Base-by-base conservation (phyloP, 2,797 vertebrate species). In the Lemur catta region DNA sequence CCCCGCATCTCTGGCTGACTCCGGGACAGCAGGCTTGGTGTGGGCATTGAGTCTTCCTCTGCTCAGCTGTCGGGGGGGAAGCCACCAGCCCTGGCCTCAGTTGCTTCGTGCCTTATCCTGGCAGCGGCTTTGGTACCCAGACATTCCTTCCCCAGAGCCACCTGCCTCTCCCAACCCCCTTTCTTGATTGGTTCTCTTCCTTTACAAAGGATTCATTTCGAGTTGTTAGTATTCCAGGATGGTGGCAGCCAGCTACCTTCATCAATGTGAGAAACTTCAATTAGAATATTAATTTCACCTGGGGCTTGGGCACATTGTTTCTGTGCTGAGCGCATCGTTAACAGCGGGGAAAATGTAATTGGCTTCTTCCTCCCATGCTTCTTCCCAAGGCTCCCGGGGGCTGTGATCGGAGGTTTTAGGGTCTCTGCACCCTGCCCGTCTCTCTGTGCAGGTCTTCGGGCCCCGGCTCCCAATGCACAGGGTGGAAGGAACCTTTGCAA, bases 101-200 rank as follows among this genome's bases (percentile, higher is more conserved):
- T 97, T 97, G 97, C 94, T 82, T 86, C 38, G 71, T 91, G 43
- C 94, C 78, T 95, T 94, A 95, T 97, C 96, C 97, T 97, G 95
- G 89, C 18, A 5, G 1, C 55, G 94, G 89, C 97, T 97, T 97
- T 95, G 96, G 96, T 95, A 93, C 67, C 94, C 91, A 96, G 92
- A 96, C 85, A 17, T 57, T 92, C 52, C 46, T 94, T 57, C 8
- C 38, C 0, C 7, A 11, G 55, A 65, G 46, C 71, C 46, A 9
- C 87, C 18, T 55, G 46, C 48, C 61, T n/a, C 18, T 35, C 10
- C 28, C 0, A 61, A 65, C 78, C 24, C 55, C 35, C 67, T 75
- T 95, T 94, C 84, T 74, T 96, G 61, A 46, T 95, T 95, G 84
- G 1, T 22, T 76, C 17, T 43, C 10, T 85, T 85, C 95, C 1